Conservation (phyloP, 1,140 invertebrate genomes). For the Macrostomum lignano region DNA sequence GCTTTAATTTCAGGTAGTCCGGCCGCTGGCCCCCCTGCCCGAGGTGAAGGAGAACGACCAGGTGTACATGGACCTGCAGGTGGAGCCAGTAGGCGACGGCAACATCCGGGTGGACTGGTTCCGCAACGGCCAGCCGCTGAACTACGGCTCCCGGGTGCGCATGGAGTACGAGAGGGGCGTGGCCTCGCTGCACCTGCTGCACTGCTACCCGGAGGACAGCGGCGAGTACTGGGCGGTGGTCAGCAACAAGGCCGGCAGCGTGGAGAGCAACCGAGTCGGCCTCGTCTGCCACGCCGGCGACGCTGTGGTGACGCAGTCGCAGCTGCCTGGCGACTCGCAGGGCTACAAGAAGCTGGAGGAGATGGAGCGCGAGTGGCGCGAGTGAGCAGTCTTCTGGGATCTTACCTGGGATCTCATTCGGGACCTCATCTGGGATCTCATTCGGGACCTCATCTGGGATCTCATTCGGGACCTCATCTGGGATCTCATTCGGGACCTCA, state of each 20-base stretch:
- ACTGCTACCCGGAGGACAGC: slow-evolving; percentile 54
- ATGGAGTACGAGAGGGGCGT: slow-evolving; percentile 75
- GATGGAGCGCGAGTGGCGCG: too few species aligned
- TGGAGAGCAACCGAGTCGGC: slow-evolving; percentile 6
- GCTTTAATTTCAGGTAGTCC: too few species aligned
- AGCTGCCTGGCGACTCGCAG: too few species aligned
- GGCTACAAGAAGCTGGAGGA: too few species aligned
- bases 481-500: too few species aligned
- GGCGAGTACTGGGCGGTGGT: slow-evolving; percentile 48
- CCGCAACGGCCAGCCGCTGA: slow-evolving; percentile 64
- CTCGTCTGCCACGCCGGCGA: too few species aligned
- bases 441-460: too few species aligned
- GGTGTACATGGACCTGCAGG: slow-evolving; percentile 63
- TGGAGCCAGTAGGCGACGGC: slow-evolving; percentile 61
- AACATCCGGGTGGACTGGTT: slow-evolving; percentile 80
- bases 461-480: too few species aligned
- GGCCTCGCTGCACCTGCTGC: slow-evolving; percentile 59
- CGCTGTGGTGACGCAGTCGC: too few species aligned
- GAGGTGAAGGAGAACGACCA: slow-evolving; percentile 56
- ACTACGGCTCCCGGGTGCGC: slow-evolving; percentile 54
- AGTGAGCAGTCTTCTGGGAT: too few species aligned
- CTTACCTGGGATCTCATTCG: too few species aligned
- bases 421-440: too few species aligned
- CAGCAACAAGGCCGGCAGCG: slow-evolving; percentile 5
- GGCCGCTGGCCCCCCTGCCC: slow-evolving; percentile 43